phyloP scores from a whole-genome alignment of 2,888 invertebrate genomes.

The Lobophora halterata region DNA sequence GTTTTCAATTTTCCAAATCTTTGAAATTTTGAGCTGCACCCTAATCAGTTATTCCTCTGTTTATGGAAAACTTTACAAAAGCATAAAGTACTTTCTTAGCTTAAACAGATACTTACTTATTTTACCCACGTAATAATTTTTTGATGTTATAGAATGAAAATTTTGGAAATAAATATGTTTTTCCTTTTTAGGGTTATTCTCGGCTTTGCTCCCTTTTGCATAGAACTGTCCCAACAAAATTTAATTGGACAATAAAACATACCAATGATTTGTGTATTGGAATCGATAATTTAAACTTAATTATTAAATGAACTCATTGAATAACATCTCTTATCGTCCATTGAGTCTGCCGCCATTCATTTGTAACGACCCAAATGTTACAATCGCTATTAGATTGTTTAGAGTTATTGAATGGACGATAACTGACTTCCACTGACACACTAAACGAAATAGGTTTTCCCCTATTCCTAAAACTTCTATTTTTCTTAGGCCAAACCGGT shows the following conservation, averaged over 20 bases:
- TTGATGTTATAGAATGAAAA: too few relatives aligned
- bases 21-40: too few relatives aligned
- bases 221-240: constrained; percentile 41
- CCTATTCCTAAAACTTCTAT: too few relatives aligned
- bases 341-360: constrained; percentile 41
- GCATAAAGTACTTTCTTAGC: too few relatives aligned
- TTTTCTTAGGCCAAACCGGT: too few relatives aligned
- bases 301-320: constrained; percentile 68
- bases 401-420: constrained; percentile 18
- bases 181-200: constrained; percentile 8
- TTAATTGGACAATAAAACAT: constrained; percentile 65
- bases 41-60: too few relatives aligned
- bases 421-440: constrained; percentile 1
- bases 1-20: too few relatives aligned
- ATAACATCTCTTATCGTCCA: constrained; percentile 50
- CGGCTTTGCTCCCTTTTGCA: constrained; percentile 26
- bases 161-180: too few relatives aligned
- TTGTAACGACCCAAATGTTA: constrained; percentile 42
- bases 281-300: constrained; percentile 56
- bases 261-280: constrained; percentile 60
- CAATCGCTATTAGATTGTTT: constrained; percentile 21
- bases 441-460: background rate
- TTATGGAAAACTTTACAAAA: too few relatives aligned
- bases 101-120: too few relatives aligned
- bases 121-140: too few relatives aligned